phyloP scores from a whole-genome alignment of 2,113 vertebrate species.

The Pristiophorus japonicus region DNA sequence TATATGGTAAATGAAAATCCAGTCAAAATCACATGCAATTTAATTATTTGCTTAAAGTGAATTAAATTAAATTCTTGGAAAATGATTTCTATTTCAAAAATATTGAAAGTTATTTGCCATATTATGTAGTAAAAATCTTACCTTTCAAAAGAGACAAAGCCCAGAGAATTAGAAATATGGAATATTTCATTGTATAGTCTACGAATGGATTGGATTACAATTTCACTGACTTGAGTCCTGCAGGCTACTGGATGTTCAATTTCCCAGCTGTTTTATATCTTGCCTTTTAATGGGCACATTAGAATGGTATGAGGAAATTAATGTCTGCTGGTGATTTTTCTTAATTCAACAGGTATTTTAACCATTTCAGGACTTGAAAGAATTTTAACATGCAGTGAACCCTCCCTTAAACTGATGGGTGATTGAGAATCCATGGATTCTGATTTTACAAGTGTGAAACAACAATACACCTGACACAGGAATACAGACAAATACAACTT shows the following conservation, averaged over 20 bases:
- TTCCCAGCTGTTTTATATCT: conserved; percentile 11
- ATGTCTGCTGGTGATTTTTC: background rate
- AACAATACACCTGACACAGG: background rate
- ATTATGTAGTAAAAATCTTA: background rate
- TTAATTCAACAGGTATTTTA: background rate
- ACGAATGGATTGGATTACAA: too few relatives aligned
- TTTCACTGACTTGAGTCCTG: background rate
- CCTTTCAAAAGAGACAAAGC: conserved; percentile 17
- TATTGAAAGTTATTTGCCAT: background rate
- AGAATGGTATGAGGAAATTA: conserved; percentile 30
- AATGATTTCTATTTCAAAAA: background rate
- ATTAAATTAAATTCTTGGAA: background rate
- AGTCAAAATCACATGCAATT: background rate
- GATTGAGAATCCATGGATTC: background rate
- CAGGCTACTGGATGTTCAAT: background rate
- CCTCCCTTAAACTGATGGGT: background rate
- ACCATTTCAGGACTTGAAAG: background rate
- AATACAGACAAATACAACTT: background rate
- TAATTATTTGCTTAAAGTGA: background rate
- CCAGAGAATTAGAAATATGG: background rate
- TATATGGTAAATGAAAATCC: background rate
- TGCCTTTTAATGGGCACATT: too few relatives aligned
- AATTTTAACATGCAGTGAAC: background rate
- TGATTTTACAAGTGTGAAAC: background rate
- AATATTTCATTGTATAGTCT: conserved; percentile 2